Conservation (phyloP, 2,113 vertebrate species). For the Pheucticus melanocephalus region DNA sequence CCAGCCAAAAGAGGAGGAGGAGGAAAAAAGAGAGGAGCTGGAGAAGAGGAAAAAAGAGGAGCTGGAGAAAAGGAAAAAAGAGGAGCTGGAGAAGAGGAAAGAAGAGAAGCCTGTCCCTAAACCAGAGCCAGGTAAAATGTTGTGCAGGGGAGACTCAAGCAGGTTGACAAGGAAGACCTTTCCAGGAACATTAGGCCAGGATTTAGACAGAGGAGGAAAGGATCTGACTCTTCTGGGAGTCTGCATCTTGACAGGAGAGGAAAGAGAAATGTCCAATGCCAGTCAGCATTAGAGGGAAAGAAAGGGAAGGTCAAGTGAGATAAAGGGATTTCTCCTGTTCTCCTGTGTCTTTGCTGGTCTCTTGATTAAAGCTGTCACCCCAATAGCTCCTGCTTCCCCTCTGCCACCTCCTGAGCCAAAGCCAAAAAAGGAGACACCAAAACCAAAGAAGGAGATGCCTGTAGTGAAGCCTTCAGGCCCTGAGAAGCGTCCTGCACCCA, state of each 20-base stretch:
- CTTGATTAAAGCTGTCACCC: neutral
- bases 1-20: neutral
- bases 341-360: neutral
- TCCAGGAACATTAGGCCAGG: neutral
- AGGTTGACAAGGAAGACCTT: neutral
- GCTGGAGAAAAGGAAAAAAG: neutral
- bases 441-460: neutral
- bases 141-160: neutral
- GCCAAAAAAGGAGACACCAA: neutral
- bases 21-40: neutral
- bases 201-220: neutral
- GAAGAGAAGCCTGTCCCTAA: neutral
- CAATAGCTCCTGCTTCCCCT: neutral
- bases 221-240: neutral
- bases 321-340: neutral
- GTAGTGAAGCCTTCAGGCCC: neutral
- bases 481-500: slow-evolving; percentile 64
- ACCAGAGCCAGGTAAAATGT: slow-evolving; percentile 19
- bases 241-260: neutral
- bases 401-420: neutral
- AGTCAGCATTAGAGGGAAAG: neutral
- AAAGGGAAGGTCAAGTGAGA: neutral
- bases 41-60: neutral
- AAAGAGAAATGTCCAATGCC: neutral
- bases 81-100: neutral